Base-by-base conservation (phyloP, 1,140 invertebrate species). In the Dufourea novaeangliae region DNA sequence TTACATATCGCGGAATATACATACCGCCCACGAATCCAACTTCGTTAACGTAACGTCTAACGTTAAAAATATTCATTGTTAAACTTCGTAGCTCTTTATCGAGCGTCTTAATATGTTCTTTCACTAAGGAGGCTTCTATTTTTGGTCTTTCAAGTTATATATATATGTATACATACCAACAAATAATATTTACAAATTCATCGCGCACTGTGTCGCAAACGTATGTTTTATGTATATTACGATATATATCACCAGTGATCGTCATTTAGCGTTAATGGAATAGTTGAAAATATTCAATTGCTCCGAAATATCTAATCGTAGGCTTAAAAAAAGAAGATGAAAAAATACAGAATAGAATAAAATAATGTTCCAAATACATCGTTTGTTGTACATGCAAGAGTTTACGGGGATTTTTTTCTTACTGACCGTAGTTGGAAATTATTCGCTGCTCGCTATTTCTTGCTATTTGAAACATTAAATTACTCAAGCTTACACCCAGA, bases 171-270 rank as follows among this genome's bases (percentile, higher is more conserved):
- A 70, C 71, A 44, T 66, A 59, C 44, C 70, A 84, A 80, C 61
- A 87, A 85, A 69, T 79, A 85, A 83, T 88, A 87, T 84, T 87
- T 84, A 88, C 79, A 88, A 64, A 71, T 25, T 62, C 66, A 69
- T 83, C 64, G 64, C 68, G 68, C 57, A 66, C 59, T 39, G 79
- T 67, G 37, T 56, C 46, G 44, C 39, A 63, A 86, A 81, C 67
- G 32, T 52, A 63, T 17, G 41, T 71, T 46, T 50, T 61, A 76
- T 27, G 3, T 62, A 62, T 62, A 14, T 52, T 52, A 57, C 52
- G 20, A 29, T 67, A 34, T 44, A 22, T 79, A 64, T 74, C 46
- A 61, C 37, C 75, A 66, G 61, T 44, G n/a, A 41, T 82, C 74
- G 57, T 83, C 50, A 41, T 27, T 25, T 71, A 63, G 6, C 22